phyloP scores from a whole-genome alignment of 2,113 vertebrate genomes.

The Nematolebias whitei region DNA sequence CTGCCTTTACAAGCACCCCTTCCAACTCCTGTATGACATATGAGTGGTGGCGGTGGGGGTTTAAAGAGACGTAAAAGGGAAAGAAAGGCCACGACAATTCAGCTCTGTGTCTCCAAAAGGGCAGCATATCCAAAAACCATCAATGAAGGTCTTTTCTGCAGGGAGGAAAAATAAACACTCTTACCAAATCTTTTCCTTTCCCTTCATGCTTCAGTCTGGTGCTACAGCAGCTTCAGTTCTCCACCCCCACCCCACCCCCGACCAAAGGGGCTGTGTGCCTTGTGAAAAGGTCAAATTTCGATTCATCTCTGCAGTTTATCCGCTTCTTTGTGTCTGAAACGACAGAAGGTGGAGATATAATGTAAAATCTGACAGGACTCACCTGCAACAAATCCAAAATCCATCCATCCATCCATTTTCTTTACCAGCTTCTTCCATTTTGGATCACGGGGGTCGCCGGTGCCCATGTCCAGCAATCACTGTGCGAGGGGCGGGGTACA shows the following conservation, averaged over 20 bases:
- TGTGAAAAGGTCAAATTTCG: conserved; percentile 28
- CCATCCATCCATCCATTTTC: too few relatives aligned
- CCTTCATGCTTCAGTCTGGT: conserved; percentile 45
- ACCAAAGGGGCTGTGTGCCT: conserved; percentile 25
- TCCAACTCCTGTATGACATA: conserved; percentile 40
- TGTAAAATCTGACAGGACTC: background rate
- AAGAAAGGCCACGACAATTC: conserved; percentile 60
- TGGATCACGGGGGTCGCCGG: too few relatives aligned
- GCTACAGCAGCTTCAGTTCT: conserved; percentile 26
- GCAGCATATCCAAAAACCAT: conserved; percentile 71
- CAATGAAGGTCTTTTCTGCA: conserved; percentile 71
- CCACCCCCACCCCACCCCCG: too few relatives aligned
- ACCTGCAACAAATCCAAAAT: conserved; percentile 4
- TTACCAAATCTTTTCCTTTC: conserved; percentile 41
- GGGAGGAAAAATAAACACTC: conserved; percentile 76
- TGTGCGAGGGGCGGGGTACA: too few relatives aligned
- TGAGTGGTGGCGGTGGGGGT: background rate
- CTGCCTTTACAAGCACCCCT: conserved; percentile 75
- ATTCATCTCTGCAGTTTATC: conserved; percentile 37
- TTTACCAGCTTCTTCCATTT: too few relatives aligned
- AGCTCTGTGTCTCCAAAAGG: conserved; percentile 53
- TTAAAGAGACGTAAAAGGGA: background rate
- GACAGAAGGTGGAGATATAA: background rate
- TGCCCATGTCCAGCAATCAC: too few relatives aligned
- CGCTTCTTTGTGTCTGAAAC: conserved; percentile 13